These are phyloP conservation scores for Siderastrea siderea DNA, from an alignment of 92 coral and sea anemone species.

Conservation along the genomic window DNA sequence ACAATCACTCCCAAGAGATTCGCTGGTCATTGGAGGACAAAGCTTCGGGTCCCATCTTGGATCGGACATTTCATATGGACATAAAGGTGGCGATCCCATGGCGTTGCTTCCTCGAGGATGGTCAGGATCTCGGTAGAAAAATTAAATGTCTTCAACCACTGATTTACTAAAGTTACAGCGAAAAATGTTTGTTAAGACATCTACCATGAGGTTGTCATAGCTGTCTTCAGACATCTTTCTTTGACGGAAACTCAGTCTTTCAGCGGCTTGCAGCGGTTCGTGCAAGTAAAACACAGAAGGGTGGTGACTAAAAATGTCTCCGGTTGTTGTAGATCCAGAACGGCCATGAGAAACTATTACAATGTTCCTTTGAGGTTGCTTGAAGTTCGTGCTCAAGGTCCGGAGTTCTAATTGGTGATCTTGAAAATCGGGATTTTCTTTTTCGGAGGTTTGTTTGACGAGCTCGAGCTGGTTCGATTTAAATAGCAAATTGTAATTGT, in stretches of 20 bases:
- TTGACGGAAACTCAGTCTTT: background rate
- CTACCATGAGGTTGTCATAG: slow-evolving; percentile 25
- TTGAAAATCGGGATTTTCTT: background rate
- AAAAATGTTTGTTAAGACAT: slow-evolving; percentile 28
- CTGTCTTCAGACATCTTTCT: background rate
- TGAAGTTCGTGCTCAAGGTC: background rate
- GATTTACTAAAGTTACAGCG: slow-evolving; percentile 33
- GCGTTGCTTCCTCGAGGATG: slow-evolving; percentile 26
- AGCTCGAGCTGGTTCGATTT: background rate
- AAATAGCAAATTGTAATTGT: background rate
- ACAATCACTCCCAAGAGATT: slow-evolving; percentile 21
- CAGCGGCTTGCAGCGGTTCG: slow-evolving; percentile 60
- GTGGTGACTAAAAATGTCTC: slow-evolving; percentile 53
- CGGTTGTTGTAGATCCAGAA: slow-evolving; percentile 55
- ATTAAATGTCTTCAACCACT: slow-evolving; percentile 16
- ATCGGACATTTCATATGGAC: slow-evolving; percentile 39
- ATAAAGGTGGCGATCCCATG: slow-evolving; percentile 49
- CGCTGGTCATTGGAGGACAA: slow-evolving; percentile 31
- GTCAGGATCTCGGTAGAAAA: slow-evolving; percentile 28
- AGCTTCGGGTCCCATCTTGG: slow-evolving; percentile 48
- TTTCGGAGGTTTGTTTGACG: background rate
- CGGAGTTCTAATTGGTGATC: background rate
- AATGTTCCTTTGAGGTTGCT: slow-evolving; percentile 36
- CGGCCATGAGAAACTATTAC: slow-evolving; percentile 56
- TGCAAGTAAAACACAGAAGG: slow-evolving; percentile 49